Evolutionary conservation across 2,113 vertebrate species (phyloP).

Genomic region (Coryphaenoides rupestris): DNA sequence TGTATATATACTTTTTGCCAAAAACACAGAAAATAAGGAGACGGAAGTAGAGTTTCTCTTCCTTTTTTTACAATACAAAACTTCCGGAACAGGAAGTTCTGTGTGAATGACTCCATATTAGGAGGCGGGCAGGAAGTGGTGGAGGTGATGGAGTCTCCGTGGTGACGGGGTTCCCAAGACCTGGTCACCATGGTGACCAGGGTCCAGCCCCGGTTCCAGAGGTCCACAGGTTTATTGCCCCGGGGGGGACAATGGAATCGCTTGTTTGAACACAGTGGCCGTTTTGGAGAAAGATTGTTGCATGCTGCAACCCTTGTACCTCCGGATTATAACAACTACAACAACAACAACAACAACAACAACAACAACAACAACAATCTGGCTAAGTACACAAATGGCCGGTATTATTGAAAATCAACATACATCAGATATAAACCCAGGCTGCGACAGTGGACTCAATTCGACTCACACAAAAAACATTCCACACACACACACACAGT

Average conservation of each 20-base stretch:
- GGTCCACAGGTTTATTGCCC: conserved; percentile 21
- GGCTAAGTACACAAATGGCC: no score
- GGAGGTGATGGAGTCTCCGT: conserved; percentile 59
- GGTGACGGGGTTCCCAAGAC: conserved; percentile 60
- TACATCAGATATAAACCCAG: no score
- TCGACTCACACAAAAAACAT: no score
- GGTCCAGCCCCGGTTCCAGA: conserved; percentile 36
- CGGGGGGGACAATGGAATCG: conserved; percentile 23
- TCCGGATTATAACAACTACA: no score
- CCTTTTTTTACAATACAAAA: conserved; percentile 21
- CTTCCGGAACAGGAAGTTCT: conserved; percentile 49
- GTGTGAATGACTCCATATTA: conserved; percentile 56
- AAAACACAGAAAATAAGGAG: background rate
- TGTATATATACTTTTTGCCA: background rate
- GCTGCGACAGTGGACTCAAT: no score
- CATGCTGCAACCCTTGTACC: no score
- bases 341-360: no score
- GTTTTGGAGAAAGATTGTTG: no score
- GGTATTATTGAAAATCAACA: no score
- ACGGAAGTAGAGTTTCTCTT: background rate
- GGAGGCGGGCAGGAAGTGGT: conserved; percentile 56
- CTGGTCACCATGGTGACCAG: conserved; percentile 35
- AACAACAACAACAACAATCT: no score
- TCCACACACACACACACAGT: no score
- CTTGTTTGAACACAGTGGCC: no score